Evolutionary conservation across 2,888 invertebrate species (phyloP), one percentile per base, ranked within the genome.

Genomic region (Drepana falcataria): DNA sequence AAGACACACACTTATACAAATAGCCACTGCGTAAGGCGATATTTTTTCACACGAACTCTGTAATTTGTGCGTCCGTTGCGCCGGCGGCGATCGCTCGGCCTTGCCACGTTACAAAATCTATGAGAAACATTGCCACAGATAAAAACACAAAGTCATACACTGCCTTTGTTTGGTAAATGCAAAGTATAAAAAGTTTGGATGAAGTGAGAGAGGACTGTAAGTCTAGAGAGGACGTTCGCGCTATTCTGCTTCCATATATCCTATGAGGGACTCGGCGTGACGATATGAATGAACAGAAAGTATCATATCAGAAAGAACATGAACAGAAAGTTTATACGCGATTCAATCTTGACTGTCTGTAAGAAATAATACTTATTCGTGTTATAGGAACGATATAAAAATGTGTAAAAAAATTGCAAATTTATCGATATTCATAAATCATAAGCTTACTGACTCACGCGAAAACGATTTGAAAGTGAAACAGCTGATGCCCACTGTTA

Each of bases 1-100:
- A 77, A 78, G 54, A 48, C 41, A 51, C 33, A 54, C 62, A 60
- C 75, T 73, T 78, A 75, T 73, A 66, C 66, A 67, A 62, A 68
- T 65, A 55, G 60, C 57, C 58, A 51, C 51, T 35, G 33, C 51
- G 41, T 40, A 40, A 51, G 41, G 34, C 63, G 58, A 55, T 58
- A 64, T 77, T 82, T 81, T 83, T 83, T 83, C 83, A 81, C 83
- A 83, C 80, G 74, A 71, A 68, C 65, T 57, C 63, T 71, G 64
- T 77, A 79, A 82, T 81, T 76, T 72, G 71, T 67, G 63, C 76
- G 77, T 80, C 77, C 79, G 77, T 63, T 60, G 59, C 52, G 53
- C 53, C 55, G 58, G 53, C 55, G 57, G 55, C 63, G 61, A 63
- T 66, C 66, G 60, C 41, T 47, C 61, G 70, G 65, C 80, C 79